Evolutionary conservation across 2,113 vertebrate genomes (phyloP), one percentile per base, ranked within the genome.

Genomic region (Fregata magnificens): DNA sequence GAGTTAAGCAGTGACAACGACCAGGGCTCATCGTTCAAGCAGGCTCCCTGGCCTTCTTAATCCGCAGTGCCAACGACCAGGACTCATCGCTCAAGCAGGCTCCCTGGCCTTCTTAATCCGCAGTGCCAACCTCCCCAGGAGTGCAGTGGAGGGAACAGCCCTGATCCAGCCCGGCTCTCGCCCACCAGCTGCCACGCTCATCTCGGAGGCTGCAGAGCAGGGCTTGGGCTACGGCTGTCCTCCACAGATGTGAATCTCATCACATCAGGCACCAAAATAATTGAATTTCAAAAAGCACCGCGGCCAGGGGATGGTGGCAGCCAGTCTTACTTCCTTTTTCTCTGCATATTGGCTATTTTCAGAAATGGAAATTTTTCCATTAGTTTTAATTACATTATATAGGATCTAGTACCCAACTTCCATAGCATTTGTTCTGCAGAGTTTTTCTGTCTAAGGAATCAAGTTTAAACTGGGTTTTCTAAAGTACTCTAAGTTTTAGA

Each of bases 81-180:
- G 56, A 79, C 52, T 32, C 20, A 40, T 47, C 1, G 16, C 44
- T 93, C 56, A 87, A 31, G 81, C 38, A 86, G 16, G 56, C 63
- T 76, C 26, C 52, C 61, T 82, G 69, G 52, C 26, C 25, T 6
- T 17, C 86, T 59, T 82, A 52, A 74, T 31, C 65, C 4, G 1
- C 26, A 76, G 9, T 31, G 52, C 32, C 83, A 93, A 5, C 18
- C 19, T 32, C 12, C 29, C 18, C 12, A n/a, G 38, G 29, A 92
- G 32, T 0, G 0, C 36, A 62, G 12, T 3, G 7, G n/a, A 84
- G n/a, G 28, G 25, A 82, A 40, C 7, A 8, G 44, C 31, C 31
- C 22, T 0, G 0, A 10, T 63, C 31, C 76, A 62, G 40, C 22
- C 32, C 2, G 6, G 31, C 16, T 70, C 5, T 61, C 3, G 1